Conservation (phyloP, 2,113 vertebrate species). For the Mohoua ochrocephala region DNA sequence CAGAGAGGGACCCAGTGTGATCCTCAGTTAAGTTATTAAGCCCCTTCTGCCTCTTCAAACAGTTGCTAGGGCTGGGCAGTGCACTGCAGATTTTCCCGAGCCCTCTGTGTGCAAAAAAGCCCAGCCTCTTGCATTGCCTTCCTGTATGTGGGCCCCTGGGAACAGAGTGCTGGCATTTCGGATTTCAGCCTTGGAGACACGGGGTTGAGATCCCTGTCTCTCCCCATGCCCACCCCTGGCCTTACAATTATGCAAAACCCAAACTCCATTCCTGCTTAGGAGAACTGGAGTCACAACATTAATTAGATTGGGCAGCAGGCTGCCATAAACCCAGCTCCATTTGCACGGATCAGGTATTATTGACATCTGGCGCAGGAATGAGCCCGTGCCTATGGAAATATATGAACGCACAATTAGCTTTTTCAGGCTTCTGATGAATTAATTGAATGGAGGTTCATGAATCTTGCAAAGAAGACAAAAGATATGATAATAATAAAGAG, state of each 20-base stretch:
- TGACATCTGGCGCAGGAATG: background rate
- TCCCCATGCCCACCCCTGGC: background rate
- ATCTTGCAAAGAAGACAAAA: slow-evolving; percentile 31
- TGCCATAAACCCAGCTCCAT: background rate
- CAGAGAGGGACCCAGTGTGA: background rate
- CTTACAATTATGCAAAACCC: background rate
- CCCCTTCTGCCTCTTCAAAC: background rate
- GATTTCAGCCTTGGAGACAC: background rate
- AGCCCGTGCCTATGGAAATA: background rate
- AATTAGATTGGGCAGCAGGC: background rate
- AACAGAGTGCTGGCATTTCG: background rate
- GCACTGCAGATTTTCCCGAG: background rate
- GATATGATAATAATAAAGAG: background rate
- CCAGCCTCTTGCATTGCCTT: no score
- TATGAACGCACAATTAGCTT: background rate
- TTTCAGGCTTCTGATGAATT: slow-evolving; percentile 2
- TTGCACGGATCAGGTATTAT: background rate
- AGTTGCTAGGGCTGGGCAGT: background rate
- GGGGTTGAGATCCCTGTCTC: background rate
- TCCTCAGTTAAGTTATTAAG: background rate
- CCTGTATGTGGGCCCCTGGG: no score
- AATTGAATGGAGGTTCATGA: slow-evolving; percentile 6
- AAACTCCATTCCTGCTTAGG: background rate
- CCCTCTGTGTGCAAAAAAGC: background rate
- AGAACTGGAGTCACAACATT: background rate